Evolutionary conservation across 2,797 vertebrate genomes (phyloP).

Genomic region (Hafferia zeledoni): DNA sequence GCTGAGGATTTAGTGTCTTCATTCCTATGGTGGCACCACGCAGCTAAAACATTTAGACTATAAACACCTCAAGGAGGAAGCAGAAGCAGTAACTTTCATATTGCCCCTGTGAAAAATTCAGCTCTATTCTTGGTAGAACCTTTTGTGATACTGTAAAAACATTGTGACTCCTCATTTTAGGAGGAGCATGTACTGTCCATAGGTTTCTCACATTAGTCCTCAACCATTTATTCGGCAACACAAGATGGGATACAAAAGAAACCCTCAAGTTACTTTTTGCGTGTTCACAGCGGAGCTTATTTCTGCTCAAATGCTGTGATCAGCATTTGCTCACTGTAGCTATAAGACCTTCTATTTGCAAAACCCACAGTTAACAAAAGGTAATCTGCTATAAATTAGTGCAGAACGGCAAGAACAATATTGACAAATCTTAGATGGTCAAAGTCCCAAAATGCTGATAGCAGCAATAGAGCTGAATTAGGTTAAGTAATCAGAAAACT

Average conservation of each 20-base stretch:
- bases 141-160: not conserved
- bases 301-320: not conserved
- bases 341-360: not conserved
- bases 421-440: constrained; percentile 30
- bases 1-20: not conserved
- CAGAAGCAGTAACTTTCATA: not conserved
- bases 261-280: not conserved
- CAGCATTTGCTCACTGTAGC: not conserved
- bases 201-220: not conserved
- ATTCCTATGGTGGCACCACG: not conserved
- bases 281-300: not conserved
- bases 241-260: not conserved
- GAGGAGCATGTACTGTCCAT: not conserved
- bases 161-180: not conserved
- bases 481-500: not conserved
- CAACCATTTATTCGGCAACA: not conserved
- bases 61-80: not conserved
- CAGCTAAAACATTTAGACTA: not conserved
- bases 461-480: constrained; percentile 42
- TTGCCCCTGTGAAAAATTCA: not conserved
- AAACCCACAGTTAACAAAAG: constrained; percentile 14
- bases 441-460: constrained; percentile 52
- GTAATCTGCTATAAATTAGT: constrained; percentile 54
- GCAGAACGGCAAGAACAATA: constrained; percentile 49
- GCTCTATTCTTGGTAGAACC: not conserved